phyloP scores from a whole-genome alignment of 2,113 vertebrate species.

The Colossoma macropomum region DNA sequence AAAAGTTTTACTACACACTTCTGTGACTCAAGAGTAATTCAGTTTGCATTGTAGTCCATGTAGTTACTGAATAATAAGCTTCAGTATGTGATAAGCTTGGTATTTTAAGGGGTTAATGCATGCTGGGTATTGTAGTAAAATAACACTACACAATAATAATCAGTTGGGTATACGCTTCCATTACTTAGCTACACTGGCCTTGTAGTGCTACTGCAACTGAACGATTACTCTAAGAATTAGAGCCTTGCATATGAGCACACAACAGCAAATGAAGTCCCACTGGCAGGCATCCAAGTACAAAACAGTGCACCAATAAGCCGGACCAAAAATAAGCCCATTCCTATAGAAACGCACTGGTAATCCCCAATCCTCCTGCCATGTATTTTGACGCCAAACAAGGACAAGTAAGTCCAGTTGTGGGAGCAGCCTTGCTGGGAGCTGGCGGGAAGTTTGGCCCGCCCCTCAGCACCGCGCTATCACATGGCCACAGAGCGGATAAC shows the following conservation, averaged over 20 bases:
- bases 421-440: not conserved
- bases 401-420: not conserved
- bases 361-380: not conserved
- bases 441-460: not conserved
- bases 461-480: slow-evolving; percentile 46
- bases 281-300: not conserved
- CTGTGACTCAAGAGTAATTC: no score
- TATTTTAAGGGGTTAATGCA: no score
- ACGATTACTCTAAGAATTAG: not conserved
- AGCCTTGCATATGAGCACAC: not conserved
- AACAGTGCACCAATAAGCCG: slow-evolving; percentile 3
- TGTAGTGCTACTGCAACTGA: no score
- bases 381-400: not conserved
- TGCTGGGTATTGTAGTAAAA: no score
- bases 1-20: no score
- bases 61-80: no score
- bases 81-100: no score
- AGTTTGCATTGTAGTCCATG: no score
- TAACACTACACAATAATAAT: no score
- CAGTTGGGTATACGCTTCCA: no score
- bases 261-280: not conserved
- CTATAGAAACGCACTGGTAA: slow-evolving; percentile 24
- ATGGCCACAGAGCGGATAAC: slow-evolving; percentile 50
- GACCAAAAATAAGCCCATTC: not conserved
- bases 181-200: no score